Evolutionary conservation across 64 coral and sea anemone species (phyloP).

Genomic region (Acropora yongei): DNA sequence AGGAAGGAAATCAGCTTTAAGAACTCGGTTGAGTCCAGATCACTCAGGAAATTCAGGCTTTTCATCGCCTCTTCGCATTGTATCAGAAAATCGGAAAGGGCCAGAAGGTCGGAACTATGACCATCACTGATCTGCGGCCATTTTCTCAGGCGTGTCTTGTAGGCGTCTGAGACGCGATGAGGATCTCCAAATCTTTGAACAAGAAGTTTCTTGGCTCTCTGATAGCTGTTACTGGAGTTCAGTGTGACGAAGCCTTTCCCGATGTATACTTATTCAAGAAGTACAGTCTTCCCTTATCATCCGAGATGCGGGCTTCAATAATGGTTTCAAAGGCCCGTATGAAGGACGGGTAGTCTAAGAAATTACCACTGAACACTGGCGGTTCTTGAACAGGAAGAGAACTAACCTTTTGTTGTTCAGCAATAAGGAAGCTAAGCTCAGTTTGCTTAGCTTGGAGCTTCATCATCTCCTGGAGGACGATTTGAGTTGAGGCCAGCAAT

Average conservation of each 20-base stretch:
- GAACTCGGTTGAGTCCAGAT: too few relatives aligned
- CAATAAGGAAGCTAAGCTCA: background rate
- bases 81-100: conserved; percentile 31
- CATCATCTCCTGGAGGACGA: background rate
- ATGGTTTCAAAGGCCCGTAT: conserved; percentile 14
- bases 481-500: background rate
- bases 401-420: conserved; percentile 7
- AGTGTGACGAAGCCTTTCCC: background rate
- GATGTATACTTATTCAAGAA: background rate
- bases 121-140: conserved; percentile 10
- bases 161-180: conserved; percentile 3
- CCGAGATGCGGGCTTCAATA: background rate
- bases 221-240: background rate
- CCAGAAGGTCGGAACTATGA: conserved; percentile 5
- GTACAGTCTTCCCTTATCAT: background rate
- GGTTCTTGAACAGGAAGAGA: background rate
- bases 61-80: conserved; percentile 59
- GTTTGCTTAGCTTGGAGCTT: background rate
- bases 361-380: background rate
- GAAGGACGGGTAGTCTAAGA: conserved; percentile 2
- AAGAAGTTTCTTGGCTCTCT: background rate
- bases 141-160: background rate
- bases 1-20: conserved; percentile 2
- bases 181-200: background rate
- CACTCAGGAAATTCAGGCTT: background rate